Base-by-base conservation (phyloP, 2,113 vertebrate genomes). In the Indicator indicator region DNA sequence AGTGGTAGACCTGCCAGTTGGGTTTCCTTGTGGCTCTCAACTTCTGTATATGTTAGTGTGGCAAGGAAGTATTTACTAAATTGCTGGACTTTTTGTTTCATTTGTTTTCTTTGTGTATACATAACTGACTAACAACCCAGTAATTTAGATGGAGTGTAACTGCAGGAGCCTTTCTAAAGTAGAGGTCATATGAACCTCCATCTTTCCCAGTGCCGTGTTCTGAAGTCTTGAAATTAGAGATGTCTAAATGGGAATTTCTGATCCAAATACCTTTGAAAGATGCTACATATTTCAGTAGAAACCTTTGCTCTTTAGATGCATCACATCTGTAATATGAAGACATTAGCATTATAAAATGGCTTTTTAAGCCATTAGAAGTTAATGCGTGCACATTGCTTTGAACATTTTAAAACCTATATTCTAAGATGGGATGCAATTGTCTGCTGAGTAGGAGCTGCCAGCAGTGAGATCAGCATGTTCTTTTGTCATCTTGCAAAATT, bases 361-460 rank as follows among this genome's bases (percentile, higher is more conserved):
- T 40, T 95, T 94, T 84, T 62, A 84, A 94, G 73, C 90, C 73
- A 91, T 94, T 94, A 94, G 62, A 95, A 48, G 24, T 60, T 64
- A 52, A 60, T 46, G 89, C 89, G 71, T 78, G 65, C 27, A 33
- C 76, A 48, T 65, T 65, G 50, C 85, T 93, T 88, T 76, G 88
- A 93, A 27, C 73, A 27, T 95, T 96, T 97, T 21, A 48, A 95
- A 95, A 95, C 75, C 86, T 84, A 83, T 85, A 3, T 95, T 94
- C 90, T 95, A 70, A 86, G 93, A 95, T 54, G 87, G 96, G 93
- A 92, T 40, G 48, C 67, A 93, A 74, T 97, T 95, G 93, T 91
- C 93, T 95, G 90, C 85, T 94, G 95, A 92, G 81, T 95, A 96
- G 69, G 24, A 90, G 90, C 90, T 93, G 90, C 16, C 72, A 89